Conservation (phyloP, 2,113 vertebrate species). For the Dipodomys stephensi region DNA sequence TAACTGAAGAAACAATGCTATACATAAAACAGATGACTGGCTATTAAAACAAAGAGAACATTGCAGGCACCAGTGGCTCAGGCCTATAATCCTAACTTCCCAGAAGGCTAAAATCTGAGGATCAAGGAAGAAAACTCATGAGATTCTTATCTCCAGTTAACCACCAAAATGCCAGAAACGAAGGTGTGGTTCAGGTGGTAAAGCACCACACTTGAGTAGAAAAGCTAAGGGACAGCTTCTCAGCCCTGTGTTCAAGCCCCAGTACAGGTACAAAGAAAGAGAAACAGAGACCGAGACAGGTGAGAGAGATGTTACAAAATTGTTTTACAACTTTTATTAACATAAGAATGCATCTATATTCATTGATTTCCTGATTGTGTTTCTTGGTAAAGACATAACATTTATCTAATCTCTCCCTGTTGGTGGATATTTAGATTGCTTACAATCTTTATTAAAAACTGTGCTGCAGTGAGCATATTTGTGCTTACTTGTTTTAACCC, state of each 20-base stretch:
- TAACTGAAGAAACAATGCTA: not conserved
- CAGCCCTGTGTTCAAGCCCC: no score
- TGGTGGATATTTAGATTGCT: conserved; percentile 5
- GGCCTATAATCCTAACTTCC: no score
- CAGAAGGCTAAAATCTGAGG: no score
- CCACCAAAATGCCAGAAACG: no score
- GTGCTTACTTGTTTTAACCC: not conserved
- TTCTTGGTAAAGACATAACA: conserved; percentile 22
- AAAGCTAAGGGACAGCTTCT: no score
- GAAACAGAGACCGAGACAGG: not conserved
- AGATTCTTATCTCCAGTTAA: no score
- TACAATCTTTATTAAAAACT: not conserved
- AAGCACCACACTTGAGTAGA: no score
- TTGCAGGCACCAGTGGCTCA: no score
- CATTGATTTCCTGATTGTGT: not conserved
- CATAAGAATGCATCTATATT: not conserved
- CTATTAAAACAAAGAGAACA: not conserved
- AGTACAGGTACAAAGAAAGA: not conserved
- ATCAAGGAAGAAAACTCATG: no score
- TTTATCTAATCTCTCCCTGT: conserved; percentile 21
- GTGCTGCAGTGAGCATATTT: not conserved
- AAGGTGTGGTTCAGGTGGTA: no score
- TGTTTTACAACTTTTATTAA: not conserved
- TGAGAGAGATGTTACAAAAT: not conserved
- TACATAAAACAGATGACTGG: not conserved